Percentiles rank a stretch among this genome's conserved stretches.
phyloP scores from a whole-genome alignment of 64 coral and sea anemone species.

The Orbicella faveolata region DNA sequence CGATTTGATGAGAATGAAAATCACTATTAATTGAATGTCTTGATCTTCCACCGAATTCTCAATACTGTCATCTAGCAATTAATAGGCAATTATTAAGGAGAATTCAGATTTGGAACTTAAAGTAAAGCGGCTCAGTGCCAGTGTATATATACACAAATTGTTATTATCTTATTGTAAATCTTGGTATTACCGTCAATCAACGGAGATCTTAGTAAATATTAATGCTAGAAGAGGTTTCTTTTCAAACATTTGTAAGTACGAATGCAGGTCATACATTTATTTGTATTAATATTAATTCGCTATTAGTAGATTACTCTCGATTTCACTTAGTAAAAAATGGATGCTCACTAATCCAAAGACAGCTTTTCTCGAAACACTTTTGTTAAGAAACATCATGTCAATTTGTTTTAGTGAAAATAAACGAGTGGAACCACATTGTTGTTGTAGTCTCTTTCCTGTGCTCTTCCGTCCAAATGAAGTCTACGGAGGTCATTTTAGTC shows the following conservation, averaged over 20 bases:
- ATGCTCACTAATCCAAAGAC: neutral
- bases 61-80: neutral
- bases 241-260: neutral
- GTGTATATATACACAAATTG: neutral
- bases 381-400: neutral
- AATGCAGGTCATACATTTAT: constrained; percentile 4
- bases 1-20: neutral
- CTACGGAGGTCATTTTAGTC: too few relatives aligned
- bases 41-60: neutral
- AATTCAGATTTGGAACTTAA: neutral
- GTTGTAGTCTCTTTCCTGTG: neutral
- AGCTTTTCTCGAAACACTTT: neutral
- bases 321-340: constrained; percentile 7
- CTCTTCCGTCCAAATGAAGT: too few relatives aligned
- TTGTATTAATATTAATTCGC: neutral
- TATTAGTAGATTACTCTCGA: neutral
- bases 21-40: neutral
- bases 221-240: neutral
- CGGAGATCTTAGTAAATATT: neutral
- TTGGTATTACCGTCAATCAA: neutral
- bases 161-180: neutral
- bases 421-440: neutral
- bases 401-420: neutral
- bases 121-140: neutral
- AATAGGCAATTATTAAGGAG: neutral